Percentiles rank a stretch among this genome's conserved stretches.
Conservation (phyloP, 2,113 vertebrate genomes). For the Labrus mixtus region DNA sequence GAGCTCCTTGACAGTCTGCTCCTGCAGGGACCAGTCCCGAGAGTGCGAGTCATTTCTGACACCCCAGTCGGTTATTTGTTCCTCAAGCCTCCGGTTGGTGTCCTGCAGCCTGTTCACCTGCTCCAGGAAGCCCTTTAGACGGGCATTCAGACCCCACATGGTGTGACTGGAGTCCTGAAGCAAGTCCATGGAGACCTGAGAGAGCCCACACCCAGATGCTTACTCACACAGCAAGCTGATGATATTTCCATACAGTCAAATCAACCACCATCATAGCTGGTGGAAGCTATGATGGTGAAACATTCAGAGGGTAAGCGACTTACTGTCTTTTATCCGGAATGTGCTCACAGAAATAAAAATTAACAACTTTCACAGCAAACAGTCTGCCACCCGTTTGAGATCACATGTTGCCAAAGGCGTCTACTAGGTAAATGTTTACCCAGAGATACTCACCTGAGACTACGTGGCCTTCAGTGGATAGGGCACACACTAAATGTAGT, state of each 20-base stretch:
- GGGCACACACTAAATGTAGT: slow-evolving; percentile 9
- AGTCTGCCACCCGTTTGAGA: slow-evolving; percentile 31
- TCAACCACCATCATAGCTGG: neutral
- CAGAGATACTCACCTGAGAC: slow-evolving; percentile 65
- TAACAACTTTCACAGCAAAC: slow-evolving; percentile 42
- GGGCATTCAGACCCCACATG: slow-evolving; percentile 73
- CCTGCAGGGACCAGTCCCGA: slow-evolving; percentile 72
- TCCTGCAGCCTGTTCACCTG: slow-evolving; percentile 78
- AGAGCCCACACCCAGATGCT: slow-evolving; percentile 1
- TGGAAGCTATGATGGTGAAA: neutral
- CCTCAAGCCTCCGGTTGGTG: slow-evolving; percentile 76
- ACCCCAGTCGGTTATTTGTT: slow-evolving; percentile 72
- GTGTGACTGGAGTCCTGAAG: slow-evolving; percentile 66
- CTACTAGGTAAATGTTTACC: slow-evolving; percentile 81
- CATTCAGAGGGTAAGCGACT: neutral
- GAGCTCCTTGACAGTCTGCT: slow-evolving; percentile 73
- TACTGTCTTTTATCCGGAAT: neutral
- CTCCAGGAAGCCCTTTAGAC: slow-evolving; percentile 79
- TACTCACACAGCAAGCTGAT: neutral
- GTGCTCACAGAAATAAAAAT: neutral
- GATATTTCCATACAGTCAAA: slow-evolving; percentile 48
- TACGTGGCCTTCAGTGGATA: slow-evolving; percentile 30
- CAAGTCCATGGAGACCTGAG: slow-evolving; percentile 68
- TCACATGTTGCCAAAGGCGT: slow-evolving; percentile 55
- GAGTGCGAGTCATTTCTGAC: slow-evolving; percentile 7